Conservation (phyloP, 2,797 vertebrate species). For the Holocentrus rufus region DNA sequence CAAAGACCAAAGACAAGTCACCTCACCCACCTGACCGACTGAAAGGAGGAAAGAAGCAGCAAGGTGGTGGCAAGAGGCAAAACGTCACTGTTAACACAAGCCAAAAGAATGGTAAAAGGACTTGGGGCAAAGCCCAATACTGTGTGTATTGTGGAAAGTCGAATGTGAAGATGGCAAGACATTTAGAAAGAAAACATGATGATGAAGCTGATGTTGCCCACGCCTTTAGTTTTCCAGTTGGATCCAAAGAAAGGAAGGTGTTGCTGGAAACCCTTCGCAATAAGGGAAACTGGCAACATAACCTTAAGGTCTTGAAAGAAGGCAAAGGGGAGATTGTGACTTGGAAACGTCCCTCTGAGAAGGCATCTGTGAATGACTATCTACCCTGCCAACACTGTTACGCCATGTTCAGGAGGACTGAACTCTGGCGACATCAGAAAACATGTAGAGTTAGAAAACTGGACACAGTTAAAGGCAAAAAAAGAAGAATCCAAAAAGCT, state of each 20-base stretch:
- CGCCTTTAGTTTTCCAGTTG: conserved; percentile 22
- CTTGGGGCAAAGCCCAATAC: conserved; percentile 36
- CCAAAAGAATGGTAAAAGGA: background rate
- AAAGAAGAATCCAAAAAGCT: conserved; percentile 1
- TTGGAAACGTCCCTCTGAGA: conserved; percentile 18
- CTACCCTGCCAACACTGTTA: conserved; percentile 17
- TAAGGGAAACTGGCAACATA: conserved; percentile 31
- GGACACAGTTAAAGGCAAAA: background rate
- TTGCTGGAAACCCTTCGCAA: conserved; percentile 10
- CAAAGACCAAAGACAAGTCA: background rate
- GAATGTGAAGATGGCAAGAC: conserved; percentile 13
- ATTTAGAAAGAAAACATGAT: conserved; percentile 10
- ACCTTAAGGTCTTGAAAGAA: conserved; percentile 19
- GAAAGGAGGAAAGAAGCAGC: background rate
- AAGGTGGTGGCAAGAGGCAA: background rate
- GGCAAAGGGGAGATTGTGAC: conserved; percentile 20
- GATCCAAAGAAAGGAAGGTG: conserved; percentile 29
- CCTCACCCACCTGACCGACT: too few species aligned
- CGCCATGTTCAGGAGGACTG: conserved; percentile 22
- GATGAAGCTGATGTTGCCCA: conserved; percentile 11
- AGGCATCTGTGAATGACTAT: conserved; percentile 7
- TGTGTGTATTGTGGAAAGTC: conserved; percentile 20
- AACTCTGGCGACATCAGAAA: conserved; percentile 26
- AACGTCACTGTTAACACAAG: conserved; percentile 12
- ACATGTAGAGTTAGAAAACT: conserved; percentile 13